Evolutionary conservation across 2,888 invertebrate genomes (phyloP), one percentile per base, ranked within the genome.

Genomic region (Malthinus seriepunctatus): DNA sequence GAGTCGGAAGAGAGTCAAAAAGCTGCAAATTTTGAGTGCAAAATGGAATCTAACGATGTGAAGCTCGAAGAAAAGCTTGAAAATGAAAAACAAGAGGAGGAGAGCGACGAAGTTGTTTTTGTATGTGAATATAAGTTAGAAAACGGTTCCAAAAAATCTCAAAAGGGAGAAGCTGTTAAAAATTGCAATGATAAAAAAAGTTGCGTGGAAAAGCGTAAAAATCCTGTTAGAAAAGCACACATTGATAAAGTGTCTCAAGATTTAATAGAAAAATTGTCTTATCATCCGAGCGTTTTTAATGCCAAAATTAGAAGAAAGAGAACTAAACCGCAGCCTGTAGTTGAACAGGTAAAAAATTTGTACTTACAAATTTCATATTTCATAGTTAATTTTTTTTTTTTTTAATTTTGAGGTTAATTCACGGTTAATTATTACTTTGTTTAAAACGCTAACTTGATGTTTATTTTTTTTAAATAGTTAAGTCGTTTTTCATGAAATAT

Each of bases 41-140:
- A 42, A 42, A n/a, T n/a, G n/a, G n/a, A n/a, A n/a, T n/a, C n/a
- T n/a, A n/a, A n/a, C n/a, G n/a, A n/a, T n/a, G n/a, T n/a, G n/a
- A n/a, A n/a, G n/a, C 6, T n/a, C 0, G 15, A 42, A 42, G n/a
- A 4, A 15, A 8, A 12, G 4, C 11, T 9, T 8, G 35, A 32
- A 48, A 33, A 33, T 11, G 46, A 46, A 4, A 32, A 8, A 6
- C 10, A 34, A 33, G 34, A 8, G 5, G 33, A 51, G 6, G 52
- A 46, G 3, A 68, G 68, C 33, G 71, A 72, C 23, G 72, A 73
- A 23, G 70, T 73, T 7, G 63, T 71, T 39, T 73, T 73, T 54
- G 68, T 74, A 1, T 64, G 65, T 31, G 71, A 69, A 58, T 73
- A 67, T 52, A 67, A 65, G 39, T 44, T 47, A 23, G 37, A 35